Conservation (phyloP, 37 sponge, comb jelly and placozoan species). For the Theonella swinhoei region DNA sequence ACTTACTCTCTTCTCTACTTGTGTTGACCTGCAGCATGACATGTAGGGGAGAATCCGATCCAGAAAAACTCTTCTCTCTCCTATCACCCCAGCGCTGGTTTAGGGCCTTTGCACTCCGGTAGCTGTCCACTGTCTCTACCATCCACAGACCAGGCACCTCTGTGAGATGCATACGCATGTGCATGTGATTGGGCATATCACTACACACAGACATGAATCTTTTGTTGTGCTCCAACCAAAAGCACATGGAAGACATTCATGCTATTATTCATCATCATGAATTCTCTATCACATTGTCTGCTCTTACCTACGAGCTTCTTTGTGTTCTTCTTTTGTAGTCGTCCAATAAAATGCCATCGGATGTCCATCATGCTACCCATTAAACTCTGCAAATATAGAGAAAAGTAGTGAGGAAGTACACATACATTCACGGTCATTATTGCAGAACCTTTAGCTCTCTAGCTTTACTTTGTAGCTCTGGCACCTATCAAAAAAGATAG, state of each 20-base stretch:
- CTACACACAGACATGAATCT: no score
- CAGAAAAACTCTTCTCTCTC: background rate
- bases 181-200: no score
- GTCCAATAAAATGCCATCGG: constrained; percentile 77
- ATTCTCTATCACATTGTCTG: background rate
- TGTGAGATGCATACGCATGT: no score
- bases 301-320: constrained; percentile 52
- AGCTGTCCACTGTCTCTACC: constrained; percentile 73
- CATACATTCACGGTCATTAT: background rate
- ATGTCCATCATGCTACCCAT: no score
- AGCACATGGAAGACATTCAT: background rate
- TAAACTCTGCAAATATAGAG: background rate
- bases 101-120: constrained; percentile 40
- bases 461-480: constrained; percentile 43
- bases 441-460: constrained; percentile 12
- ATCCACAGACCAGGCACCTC: constrained; percentile 71
- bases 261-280: no score
- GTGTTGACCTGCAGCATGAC: constrained; percentile 86
- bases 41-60: constrained; percentile 27
- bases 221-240: no score
- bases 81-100: constrained; percentile 38
- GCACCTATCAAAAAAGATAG: constrained; percentile 17
- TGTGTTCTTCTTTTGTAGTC: constrained; percentile 55
- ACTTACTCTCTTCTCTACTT: constrained; percentile 65
- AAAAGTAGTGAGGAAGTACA: background rate